Base-by-base conservation (phyloP, 1,140 invertebrate species). In the Drosophila sechellia region DNA sequence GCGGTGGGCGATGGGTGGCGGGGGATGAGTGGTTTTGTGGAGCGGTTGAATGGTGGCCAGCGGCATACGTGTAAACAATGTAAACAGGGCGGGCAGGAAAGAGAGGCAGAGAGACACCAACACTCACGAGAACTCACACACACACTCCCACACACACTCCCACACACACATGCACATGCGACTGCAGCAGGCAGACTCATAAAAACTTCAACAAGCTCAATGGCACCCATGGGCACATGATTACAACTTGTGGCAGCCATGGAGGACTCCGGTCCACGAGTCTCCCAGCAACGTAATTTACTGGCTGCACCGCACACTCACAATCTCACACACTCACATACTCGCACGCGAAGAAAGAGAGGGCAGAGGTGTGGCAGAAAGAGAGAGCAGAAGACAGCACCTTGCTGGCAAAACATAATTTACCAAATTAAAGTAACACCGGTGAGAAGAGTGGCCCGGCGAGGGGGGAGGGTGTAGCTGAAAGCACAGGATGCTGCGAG, bases 121-220 rank as follows among this genome's bases (percentile, higher is more conserved):
- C 42, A 27, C 17, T 20, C 27, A 57, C 31, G 17, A 17, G 17
- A 17, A 11, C 11, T 34, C 22, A 27, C 4, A 22, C 20, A 22
- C 20, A 22, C 5, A 46, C 25, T 35, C 34, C 34, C 4, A 22
- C 20, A 22, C 20, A 22, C 5, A 46, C 25, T 35, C 34, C 34
- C 10, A 52, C 43, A 59, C 43, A 56, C 53, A 65, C 49, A 69
- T 46, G 59, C 55, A 61, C 54, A 71, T 50, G 66, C 48, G 50
- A 20, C 37, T 60, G 63, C 77, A 75, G 79, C 58, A 60, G 71
- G 64, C 81, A 85, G 81, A 81, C 81, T 86, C 81, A 86, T 86
- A 85, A 85, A 85, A 85, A 85, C 81, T 85, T 85, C 77, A 85
- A 86, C 81, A 78, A 85, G 81, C 81, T 77, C 81, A 86, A 85